Base-by-base conservation (phyloP, 2,797 vertebrate species). In the Acomys russatus region DNA sequence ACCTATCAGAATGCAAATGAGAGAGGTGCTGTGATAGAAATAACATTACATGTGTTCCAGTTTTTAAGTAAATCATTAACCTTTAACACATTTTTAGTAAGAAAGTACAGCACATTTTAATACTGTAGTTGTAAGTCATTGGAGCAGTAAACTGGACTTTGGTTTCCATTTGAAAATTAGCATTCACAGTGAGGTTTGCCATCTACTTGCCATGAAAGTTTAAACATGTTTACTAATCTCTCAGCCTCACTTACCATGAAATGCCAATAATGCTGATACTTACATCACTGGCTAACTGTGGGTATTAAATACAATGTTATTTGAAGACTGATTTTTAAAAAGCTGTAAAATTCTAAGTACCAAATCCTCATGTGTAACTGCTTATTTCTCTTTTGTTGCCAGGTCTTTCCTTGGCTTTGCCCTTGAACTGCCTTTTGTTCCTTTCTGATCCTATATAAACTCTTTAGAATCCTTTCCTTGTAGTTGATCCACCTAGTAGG, bases 1-100 rank as follows among this genome's bases (percentile, higher is more conserved):
- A 78, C 61, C 73, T 92, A 86, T 91, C 63, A 86, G 73, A 92
- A 83, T 95, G n/a, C 70, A 85, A 96, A 88, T 85, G 23, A 94
- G 33, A 92, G 38, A 68, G 17, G 56, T 22, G 20, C 63, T 88
- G 33, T 96, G 88, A 91, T 44, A 94, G 70, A 96, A 92, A 88
- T 68, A 66, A n/a, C 54, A 85, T 94, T 91, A 90, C 74, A 84
- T 74, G 28, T 93, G 74, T 90, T 92, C 71, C 28, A 90, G 25
- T 84, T 95, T 93, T 90, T 88, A 56, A 78, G 88, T 92, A 95
- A 96, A 92, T 94, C 38, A 86, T 89, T 94, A 82, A 92, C 83
- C 38, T 97, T 94, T 44, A 83, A 70, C 66, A 87, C 74, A 94
- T 84, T 63, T 18, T 94, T 97, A 88, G 49, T 44, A 91, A 76